Conservation (phyloP, 2,888 invertebrate genomes). For the Octonoba sinensis region DNA sequence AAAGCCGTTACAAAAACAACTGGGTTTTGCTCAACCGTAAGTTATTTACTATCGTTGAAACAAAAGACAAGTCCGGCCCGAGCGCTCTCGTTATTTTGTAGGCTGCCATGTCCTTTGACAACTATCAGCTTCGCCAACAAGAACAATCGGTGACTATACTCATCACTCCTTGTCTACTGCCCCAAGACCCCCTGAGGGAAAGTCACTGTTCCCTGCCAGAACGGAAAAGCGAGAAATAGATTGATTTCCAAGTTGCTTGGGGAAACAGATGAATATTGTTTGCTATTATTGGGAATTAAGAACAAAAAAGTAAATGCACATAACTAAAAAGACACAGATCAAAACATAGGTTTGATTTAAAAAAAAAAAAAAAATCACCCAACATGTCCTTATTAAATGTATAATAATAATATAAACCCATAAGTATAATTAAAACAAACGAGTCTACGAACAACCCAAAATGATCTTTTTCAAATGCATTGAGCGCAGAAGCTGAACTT, state of each 20-base stretch:
- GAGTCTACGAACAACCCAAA: too few relatives aligned
- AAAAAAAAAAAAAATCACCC: too few relatives aligned
- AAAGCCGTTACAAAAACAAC: slow-evolving; percentile 13
- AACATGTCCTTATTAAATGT: too few relatives aligned
- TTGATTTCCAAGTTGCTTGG: too few relatives aligned
- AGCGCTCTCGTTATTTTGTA: slow-evolving; percentile 36
- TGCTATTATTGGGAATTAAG: too few relatives aligned
- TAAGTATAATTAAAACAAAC: too few relatives aligned
- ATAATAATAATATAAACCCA: too few relatives aligned
- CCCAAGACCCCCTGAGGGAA: slow-evolving; percentile 9
- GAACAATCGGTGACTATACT: slow-evolving; percentile 45
- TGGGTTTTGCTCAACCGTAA: slow-evolving; percentile 10
- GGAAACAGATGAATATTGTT: not conserved
- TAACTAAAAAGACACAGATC: too few relatives aligned
- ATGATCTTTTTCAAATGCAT: too few relatives aligned
- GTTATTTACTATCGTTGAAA: slow-evolving; percentile 19
- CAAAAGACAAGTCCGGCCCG: slow-evolving; percentile 19
- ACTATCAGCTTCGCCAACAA: slow-evolving; percentile 32
- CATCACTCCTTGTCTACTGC: slow-evolving; percentile 23
- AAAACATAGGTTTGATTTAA: too few relatives aligned
- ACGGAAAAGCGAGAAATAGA: slow-evolving; percentile 8
- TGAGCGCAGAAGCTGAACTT: too few relatives aligned
- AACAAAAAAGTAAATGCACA: too few relatives aligned
- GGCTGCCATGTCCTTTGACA: slow-evolving; percentile 43
- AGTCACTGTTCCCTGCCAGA: not conserved